Conservation (phyloP, 2,113 vertebrate genomes). For the Setophaga kirtlandii region DNA sequence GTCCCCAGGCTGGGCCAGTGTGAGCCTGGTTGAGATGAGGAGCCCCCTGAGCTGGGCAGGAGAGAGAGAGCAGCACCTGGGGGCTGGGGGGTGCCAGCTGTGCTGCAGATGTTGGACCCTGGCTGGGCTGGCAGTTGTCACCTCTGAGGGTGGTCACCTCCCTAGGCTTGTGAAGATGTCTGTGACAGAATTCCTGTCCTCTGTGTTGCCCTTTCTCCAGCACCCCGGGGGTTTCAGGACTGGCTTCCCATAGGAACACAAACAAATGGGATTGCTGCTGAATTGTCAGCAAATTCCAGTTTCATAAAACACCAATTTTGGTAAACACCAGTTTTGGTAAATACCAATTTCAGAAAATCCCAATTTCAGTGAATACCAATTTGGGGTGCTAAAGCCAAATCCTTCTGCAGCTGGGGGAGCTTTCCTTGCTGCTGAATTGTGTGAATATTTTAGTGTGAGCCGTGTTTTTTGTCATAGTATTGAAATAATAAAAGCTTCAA, state of each 20-base stretch:
- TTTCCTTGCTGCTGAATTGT: no score
- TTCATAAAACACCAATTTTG: no score
- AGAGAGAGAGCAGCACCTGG: neutral
- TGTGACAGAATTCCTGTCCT: neutral
- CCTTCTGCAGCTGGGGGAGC: no score
- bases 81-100: neutral
- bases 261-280: neutral
- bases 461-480: slow-evolving; percentile 93
- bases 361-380: no score
- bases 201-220: neutral
- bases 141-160: neutral
- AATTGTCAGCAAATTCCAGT: no score
- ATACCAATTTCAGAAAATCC: no score
- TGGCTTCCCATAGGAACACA: neutral
- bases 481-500: slow-evolving; percentile 85
- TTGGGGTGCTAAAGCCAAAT: neutral
- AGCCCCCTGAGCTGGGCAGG: neutral
- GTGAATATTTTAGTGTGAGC: slow-evolving; percentile 89
- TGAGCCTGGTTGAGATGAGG: neutral
- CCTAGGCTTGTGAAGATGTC: accelerated
- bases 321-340: no score
- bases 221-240: neutral
- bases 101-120: neutral
- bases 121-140: neutral
- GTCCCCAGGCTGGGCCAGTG: neutral